Evolutionary conservation across 2,113 vertebrate species (phyloP).

Genomic region (Cyphomyrus discorhynchus): DNA sequence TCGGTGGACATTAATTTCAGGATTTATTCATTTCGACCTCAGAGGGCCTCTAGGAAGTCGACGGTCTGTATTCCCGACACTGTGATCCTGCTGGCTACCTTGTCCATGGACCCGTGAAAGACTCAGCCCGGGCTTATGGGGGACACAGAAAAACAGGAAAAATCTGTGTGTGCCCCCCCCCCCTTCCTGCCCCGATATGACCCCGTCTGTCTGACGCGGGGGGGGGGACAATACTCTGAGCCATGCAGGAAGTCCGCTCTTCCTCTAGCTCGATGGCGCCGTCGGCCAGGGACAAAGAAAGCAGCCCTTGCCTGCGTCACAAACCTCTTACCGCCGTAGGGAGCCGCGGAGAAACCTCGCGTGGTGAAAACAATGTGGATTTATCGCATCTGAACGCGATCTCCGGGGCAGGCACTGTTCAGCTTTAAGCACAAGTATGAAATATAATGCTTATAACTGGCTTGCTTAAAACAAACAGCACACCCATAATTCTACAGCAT

Average conservation of each 20-base stretch:
- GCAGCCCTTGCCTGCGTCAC: constrained; percentile 32
- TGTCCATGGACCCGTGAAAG: neutral
- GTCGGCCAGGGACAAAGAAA: constrained; percentile 9
- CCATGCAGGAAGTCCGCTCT: constrained; percentile 54
- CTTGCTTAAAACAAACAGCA: neutral
- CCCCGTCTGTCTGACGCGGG: constrained; percentile 44
- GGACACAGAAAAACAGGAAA: constrained; percentile 83
- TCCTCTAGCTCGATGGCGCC: constrained; percentile 42
- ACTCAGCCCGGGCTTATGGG: constrained; percentile 28
- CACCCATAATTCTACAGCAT: neutral
- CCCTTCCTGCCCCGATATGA: constrained; percentile 32
- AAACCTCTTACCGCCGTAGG: neutral
- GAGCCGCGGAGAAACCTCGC: neutral
- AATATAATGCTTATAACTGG: neutral
- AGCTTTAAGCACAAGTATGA: neutral
- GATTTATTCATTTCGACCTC: neutral
- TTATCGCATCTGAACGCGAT: neutral
- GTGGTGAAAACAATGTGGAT: neutral
- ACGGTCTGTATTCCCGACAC: neutral
- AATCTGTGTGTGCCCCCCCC: constrained; percentile 72
- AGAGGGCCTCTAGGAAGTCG: neutral
- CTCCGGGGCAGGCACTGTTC: neutral
- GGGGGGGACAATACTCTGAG: constrained; percentile 70
- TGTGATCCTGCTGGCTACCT: neutral
- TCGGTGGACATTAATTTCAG: neutral